Base-by-base conservation (phyloP, 2,797 vertebrate genomes). In the Phoxinus dragarum region DNA sequence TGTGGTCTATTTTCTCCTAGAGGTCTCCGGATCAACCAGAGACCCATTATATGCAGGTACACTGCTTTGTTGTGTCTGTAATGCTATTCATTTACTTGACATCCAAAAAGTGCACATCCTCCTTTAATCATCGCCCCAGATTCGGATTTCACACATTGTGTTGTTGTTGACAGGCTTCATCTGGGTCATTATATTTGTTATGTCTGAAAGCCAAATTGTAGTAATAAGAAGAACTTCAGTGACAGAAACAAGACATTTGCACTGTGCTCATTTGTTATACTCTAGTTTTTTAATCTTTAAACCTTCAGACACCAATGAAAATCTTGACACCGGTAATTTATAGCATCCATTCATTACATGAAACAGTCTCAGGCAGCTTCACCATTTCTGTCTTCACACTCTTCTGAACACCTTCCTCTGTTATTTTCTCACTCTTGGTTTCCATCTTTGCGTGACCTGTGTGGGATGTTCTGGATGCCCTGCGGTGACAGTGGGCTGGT, bases 401-500 rank as follows among this genome's bases (percentile, higher is more conserved):
- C 10, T 21, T 38, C 5, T 44, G 38, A 42, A 42, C 36, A 23
- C 34, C 68, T 54, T 81, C 23, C 11, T 59, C 38, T 54, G 47
- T 81, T 42, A n/a, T 84, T 59, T 36, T 67, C 23, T 84, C 16
- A 31, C 27, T 59, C 23, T 56, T 21, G 27, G 2, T 36, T 36
- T 84, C 36, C 10, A 21, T 69, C 34, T 40, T 66, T 69, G 74
- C 38, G 17, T 77, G 81, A 74, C 73, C 36, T 68, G 61, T 11
- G 64, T 61, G 54, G 19, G 67, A 67, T 40, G 56, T 47, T 85
- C 49, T 9, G 42, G 10, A 56, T 44, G 9, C 19, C 74, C 61
- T 81, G 47, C 27, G 69, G 59, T 87, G 66, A 44, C 10, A 52
- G 72, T 74, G 78, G 76, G 74, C 67, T 68, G 47, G 73, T 68